Evolutionary conservation across 2,113 vertebrate species (phyloP).

Genomic region (Grus americana): DNA sequence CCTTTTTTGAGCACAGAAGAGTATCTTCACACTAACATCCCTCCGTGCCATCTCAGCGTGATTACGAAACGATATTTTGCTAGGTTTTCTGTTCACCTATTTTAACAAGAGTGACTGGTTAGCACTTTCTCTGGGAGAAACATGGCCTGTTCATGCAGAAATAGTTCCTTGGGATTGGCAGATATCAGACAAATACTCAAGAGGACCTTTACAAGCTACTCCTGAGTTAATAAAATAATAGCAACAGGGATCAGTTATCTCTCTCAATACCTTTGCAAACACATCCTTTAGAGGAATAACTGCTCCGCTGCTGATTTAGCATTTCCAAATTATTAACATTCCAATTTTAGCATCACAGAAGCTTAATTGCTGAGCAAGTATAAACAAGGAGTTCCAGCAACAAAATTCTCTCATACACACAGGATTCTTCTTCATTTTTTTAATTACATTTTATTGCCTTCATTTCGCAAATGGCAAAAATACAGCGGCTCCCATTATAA

Average conservation of each 20-base stretch:
- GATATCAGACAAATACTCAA: not conserved
- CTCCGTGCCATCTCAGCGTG: not conserved
- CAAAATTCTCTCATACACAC: not conserved
- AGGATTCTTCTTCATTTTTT: not conserved
- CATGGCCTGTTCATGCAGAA: not conserved
- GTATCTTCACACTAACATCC: fast-evolving
- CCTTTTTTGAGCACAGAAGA: not conserved
- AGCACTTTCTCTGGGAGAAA: not conserved
- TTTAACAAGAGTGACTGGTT: not conserved
- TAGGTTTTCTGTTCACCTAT: not conserved
- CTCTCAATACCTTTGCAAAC: not conserved
- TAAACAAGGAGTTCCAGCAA: not conserved
- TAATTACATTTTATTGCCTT: slow-evolving; percentile 13
- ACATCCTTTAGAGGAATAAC: not conserved
- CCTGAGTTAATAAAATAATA: not conserved
- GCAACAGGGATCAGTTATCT: not conserved
- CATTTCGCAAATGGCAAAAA: slow-evolving; percentile 8
- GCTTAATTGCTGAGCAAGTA: slow-evolving; percentile 23
- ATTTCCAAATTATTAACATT: slow-evolving; percentile 18
- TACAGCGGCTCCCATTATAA: not conserved
- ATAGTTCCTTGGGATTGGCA: not conserved
- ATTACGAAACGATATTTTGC: not conserved
- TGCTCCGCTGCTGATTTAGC: not conserved
- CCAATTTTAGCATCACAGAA: slow-evolving; percentile 23
- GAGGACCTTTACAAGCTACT: not conserved